Evolutionary conservation across 2,113 vertebrate genomes (phyloP), one percentile per base, ranked within the genome.

Genomic region (Falcunculus frontatus): DNA sequence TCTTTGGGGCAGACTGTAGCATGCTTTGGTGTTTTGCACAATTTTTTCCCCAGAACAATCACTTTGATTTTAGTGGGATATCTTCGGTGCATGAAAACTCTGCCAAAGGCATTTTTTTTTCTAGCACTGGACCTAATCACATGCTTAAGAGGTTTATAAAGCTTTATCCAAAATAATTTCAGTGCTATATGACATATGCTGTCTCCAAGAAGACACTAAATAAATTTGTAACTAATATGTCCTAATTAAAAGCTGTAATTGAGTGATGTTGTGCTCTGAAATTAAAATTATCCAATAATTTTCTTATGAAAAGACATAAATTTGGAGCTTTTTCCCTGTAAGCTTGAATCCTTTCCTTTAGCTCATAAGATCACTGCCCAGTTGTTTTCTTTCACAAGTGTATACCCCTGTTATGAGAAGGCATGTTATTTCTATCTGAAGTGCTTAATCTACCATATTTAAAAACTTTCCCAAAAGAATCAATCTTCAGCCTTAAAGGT

Each of bases 401-500:
- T 74, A 65, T 93, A 89, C 84, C 60, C 53, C 32, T 65, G 25
- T 89, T 87, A 75, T 35, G n/a, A 94, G 50, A 93, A 84, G 41
- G 23, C 33, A 62, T 16, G 62, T 35, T 87, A 70, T 76, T 95
- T 89, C 93, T 91, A 62, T 73, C 57, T 63, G 29, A 86, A 85
- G 67, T 59, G 35, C 72, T 94, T 96, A 95, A 90, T 94, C 76
- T 26, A 75, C 21, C 37, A 44, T 76, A 39, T 57, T 93, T 75
- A 88, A 94, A 89, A 94, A 87, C 77, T 84, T 96, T 94, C 94
- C 64, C 37, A 39, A 84, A 93, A 70, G 56, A 47, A 77, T 93
- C 80, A 89, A 41, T 91, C 57, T 85, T 79, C 50, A 96, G 12
- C 90, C 74, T 87, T 97, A 89, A 91, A 95, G 83, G 78, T 94